Evolutionary conservation across 2,797 vertebrate species (phyloP), one percentile per base, ranked within the genome.

Genomic region (Dromococcyx pavoninus): DNA sequence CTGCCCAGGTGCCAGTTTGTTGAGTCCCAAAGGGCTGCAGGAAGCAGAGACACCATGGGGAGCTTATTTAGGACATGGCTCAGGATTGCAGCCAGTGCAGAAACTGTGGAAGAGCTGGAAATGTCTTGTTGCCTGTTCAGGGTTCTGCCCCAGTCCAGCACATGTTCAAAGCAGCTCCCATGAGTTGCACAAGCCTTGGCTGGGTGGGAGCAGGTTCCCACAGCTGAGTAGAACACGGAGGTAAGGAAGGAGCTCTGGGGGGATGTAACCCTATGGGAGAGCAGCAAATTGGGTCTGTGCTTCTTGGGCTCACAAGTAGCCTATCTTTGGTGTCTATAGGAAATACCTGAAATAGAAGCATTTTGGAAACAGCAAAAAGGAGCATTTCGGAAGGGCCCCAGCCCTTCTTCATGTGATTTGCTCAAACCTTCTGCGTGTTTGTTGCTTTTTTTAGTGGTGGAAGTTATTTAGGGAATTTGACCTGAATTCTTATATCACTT

Each of bases 401-500:
- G 43, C 43, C 56, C 70, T 90, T 91, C 58, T 88, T 65, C 16
- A 1, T 86, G 62, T 93, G 94, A 94, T 83, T 86, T 77, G 60
- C 51, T 65, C 64, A 66, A 65, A 14, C 24, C 53, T 76, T 93
- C 57, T 73, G 87, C 91, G 79, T 1, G 5, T 72, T 73, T 80
- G 76, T 33, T 83, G 79, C 70, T 95, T 95, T 90, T 91, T 90
- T 71, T 57, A 58, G 62, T 86, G 86, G 80, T 7, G 3, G 66
- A 58, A 95, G 58, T 89, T 93, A 92, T 86, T 91, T 35, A 25
- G 43, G 77, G 88, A 81, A 65, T 61, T 81, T 84, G 91, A 93
- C 82, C 77, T 93, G 88, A 67, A 48, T 92, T 83, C 93, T 84
- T 90, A 41, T n/a, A 66, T 79, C 81, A 17, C 51, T 93, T 90